Evolutionary conservation across 2,888 invertebrate genomes (phyloP), one percentile per base, ranked within the genome.

Genomic region (Campoplex capitator): DNA sequence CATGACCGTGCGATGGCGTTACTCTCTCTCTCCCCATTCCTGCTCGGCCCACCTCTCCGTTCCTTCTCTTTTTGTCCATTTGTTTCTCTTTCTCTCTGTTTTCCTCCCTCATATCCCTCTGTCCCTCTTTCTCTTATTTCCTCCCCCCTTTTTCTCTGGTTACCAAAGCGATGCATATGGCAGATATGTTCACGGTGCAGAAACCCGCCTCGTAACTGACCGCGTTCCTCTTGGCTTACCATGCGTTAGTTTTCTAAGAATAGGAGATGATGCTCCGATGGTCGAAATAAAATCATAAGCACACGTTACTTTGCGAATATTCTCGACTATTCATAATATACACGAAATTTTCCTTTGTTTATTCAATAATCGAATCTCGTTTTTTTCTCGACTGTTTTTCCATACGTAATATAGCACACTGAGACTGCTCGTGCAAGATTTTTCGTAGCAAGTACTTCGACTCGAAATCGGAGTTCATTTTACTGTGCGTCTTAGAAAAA

Each of bases 181-280:
- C 86, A 87, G 88, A 84, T 51, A 85, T 89, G 88, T 88, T 88
- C 88, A 87, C 86, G 74, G 87, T 84, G 88, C 88, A 89, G 88
- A 90, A 89, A 89, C 91, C 88, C 90, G 73, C 74, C 48, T 68
- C 75, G 75, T 54, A 75, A 56, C 76, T 68, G 82, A 83, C 82
- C 78, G 83, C 83, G 89, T 89, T 89, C 88, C 89, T 89, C 88
- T 88, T 89, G 89, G 89, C 83, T 86, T 89, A 73, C 79, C 89
- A 89, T 85, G 88, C 89, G 88, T 89, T 82, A 87, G 86, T 88
- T 89, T 88, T 88, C 84, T 85, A 83, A 74, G 83, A 77, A 35
- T 54, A 71, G 38, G 56, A 68, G 13, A 75, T 48, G 13, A 75
- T 48, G 13, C 75, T 16, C 13, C 16, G 38, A 73, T 76, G n/a